A percentile compares a stretch with the other conserved stretches of the same genome.
Evolutionary conservation across 2,113 vertebrate genomes (phyloP).

Genomic region (Percopsis transmontana): DNA sequence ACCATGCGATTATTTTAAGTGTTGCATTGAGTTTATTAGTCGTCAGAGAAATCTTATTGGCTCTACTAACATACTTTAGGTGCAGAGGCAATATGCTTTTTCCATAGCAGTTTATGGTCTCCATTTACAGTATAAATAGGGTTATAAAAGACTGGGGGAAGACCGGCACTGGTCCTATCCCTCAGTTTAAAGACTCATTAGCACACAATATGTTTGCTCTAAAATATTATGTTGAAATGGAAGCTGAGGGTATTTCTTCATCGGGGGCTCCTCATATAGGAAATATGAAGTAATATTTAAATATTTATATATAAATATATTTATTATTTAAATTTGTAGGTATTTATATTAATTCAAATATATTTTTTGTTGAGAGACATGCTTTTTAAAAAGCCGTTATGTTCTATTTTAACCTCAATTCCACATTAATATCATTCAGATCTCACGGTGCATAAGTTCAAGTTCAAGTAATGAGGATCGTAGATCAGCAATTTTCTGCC

Average conservation of each 20-base stretch:
- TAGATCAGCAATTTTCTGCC: conserved; percentile 29
- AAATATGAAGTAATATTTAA: conserved; percentile 2
- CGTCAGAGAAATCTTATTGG: conserved; percentile 40
- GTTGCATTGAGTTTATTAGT: conserved; percentile 14
- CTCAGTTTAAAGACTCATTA: conserved; percentile 65
- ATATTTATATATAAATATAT: not conserved
- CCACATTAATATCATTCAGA: not conserved
- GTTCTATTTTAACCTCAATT: not conserved
- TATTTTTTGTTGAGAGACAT: not conserved
- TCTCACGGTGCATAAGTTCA: not conserved
- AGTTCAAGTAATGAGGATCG: not conserved
- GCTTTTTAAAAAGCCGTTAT: too few relatives aligned
- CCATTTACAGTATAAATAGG: conserved; percentile 50
- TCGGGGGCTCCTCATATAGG: conserved; percentile 1
- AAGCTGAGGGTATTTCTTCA: conserved; percentile 21
- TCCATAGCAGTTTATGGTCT: conserved; percentile 44
- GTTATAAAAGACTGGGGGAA: conserved; percentile 55
- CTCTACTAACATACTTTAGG: conserved; percentile 20
- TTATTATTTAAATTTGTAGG: not conserved
- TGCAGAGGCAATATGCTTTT: conserved; percentile 22
- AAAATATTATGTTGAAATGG: conserved; percentile 53
- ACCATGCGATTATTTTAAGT: not conserved
- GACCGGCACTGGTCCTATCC: conserved; percentile 41
- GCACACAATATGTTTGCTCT: conserved; percentile 57
- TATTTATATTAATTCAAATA: not conserved